A percentile compares a stretch with the other conserved stretches of the same genome.
phyloP scores from a whole-genome alignment of 2,113 vertebrate genomes.

The Chroicocephalus ridibundus region DNA sequence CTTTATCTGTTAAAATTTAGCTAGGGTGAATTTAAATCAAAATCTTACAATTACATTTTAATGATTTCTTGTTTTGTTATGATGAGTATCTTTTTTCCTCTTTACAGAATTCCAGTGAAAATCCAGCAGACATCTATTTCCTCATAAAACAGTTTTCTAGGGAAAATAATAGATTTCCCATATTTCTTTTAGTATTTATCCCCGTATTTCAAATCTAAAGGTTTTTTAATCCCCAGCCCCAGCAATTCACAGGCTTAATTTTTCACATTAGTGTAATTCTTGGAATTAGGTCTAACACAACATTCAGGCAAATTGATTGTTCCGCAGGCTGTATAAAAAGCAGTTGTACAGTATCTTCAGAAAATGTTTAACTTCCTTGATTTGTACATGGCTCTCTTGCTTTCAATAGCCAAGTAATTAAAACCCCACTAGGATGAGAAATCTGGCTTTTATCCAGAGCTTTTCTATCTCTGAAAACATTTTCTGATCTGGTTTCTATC shows the following conservation, averaged over 20 bases:
- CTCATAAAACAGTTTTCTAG: background rate
- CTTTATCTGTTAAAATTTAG: background rate
- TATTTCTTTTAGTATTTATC: background rate
- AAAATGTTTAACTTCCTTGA: background rate
- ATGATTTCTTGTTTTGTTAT: background rate
- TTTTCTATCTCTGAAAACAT: background rate
- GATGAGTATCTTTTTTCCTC: background rate
- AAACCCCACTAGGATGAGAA: background rate
- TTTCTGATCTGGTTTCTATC: background rate
- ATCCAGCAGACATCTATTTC: background rate
- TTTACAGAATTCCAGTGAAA: background rate
- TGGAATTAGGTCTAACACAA: background rate
- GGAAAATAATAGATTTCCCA: background rate
- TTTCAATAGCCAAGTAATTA: slow-evolving; percentile 1
- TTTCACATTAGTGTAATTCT: background rate
- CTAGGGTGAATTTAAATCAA: background rate
- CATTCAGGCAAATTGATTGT: background rate
- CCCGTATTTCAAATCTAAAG: background rate
- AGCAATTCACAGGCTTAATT: background rate
- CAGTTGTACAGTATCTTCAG: background rate
- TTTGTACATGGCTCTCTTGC: background rate
- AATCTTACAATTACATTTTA: background rate
- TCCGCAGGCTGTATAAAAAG: background rate
- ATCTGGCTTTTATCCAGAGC: background rate
- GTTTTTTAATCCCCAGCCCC: background rate